Percentiles rank a stretch among this genome's conserved stretches.
phyloP scores from a whole-genome alignment of 2,113 vertebrate genomes.

The Engraulis encrasicolus region DNA sequence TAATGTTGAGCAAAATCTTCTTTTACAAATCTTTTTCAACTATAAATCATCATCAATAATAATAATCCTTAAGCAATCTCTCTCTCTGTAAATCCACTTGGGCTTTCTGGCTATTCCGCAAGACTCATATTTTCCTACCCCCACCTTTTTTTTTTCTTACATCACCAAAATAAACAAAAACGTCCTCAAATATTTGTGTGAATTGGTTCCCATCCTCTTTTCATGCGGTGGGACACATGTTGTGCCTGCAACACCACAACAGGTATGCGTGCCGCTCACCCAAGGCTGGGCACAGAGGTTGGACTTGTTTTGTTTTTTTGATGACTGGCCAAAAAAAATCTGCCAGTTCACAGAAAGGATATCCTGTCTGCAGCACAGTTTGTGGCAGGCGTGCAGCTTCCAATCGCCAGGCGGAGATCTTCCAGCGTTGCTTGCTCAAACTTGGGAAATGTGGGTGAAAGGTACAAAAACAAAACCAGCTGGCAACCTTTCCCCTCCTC shows the following conservation, averaged over 20 bases:
- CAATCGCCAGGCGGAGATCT: neutral
- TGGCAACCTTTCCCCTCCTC: constrained; percentile 3
- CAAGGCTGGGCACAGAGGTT: constrained; percentile 9
- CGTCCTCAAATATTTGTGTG: constrained; percentile 10
- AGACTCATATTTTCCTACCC: too few relatives aligned
- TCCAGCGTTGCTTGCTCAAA: constrained; percentile 33
- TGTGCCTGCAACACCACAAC: neutral
- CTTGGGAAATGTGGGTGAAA: constrained; percentile 46
- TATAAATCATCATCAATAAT: too few relatives aligned
- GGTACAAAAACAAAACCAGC: constrained; percentile 44
- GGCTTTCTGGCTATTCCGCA: neutral
- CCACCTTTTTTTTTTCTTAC: neutral
- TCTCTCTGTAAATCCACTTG: neutral
- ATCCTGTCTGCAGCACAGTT: neutral
- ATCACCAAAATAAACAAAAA: neutral
- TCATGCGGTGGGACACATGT: neutral
- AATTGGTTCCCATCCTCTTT: neutral
- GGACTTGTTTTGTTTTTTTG: neutral
- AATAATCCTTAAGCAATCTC: neutral
- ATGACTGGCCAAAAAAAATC: constrained; percentile 19
- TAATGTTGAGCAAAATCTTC: too few relatives aligned
- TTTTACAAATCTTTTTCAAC: too few relatives aligned
- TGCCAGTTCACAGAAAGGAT: constrained; percentile 12
- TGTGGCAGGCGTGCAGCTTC: neutral
- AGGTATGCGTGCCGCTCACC: neutral